Evolutionary conservation across 2,888 invertebrate genomes (phyloP).

Genomic region (Deilephila elpenor): DNA sequence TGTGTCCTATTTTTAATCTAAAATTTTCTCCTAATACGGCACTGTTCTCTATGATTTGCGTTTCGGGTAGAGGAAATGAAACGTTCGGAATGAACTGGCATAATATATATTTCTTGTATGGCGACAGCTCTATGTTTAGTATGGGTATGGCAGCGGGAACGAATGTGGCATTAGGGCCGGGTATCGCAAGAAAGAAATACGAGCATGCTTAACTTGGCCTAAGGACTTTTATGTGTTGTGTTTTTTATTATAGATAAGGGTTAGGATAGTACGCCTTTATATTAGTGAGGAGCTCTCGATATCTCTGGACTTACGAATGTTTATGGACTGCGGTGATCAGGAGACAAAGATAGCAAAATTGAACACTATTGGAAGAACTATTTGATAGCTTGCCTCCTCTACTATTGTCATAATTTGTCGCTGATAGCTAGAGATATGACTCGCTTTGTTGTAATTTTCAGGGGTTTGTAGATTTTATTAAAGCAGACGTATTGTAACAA

Average conservation of each 20-base stretch:
- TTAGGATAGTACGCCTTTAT: background rate
- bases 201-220: background rate
- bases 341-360: too few relatives aligned
- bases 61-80: conserved; percentile 31
- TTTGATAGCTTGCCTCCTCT: too few relatives aligned
- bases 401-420: too few relatives aligned
- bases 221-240: background rate
- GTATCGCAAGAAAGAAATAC: conserved; percentile 15
- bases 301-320: too few relatives aligned
- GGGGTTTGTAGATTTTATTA: too few relatives aligned
- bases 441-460: too few relatives aligned
- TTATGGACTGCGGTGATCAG: too few relatives aligned
- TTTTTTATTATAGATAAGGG: background rate
- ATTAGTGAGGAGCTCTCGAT: too few relatives aligned
- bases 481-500: too few relatives aligned
- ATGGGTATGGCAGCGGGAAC: conserved; percentile 22
- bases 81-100: conserved; percentile 27
- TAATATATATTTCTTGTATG: conserved; percentile 29
- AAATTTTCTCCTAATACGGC: background rate
- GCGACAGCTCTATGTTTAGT: conserved; percentile 19
- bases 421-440: too few relatives aligned
- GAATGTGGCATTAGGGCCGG: conserved; percentile 24
- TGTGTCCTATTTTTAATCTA: background rate
- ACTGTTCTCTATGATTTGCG: conserved; percentile 28
- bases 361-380: too few relatives aligned